Evolutionary conservation across 2,113 vertebrate species (phyloP).

Genomic region (chimpanzee (Pan troglodytes)): NHGRI_mPanTro3-v2.1_pri NC_072402.2:6507501-6508000

Average conservation of each 20-base stretch:
- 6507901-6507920: too few relatives aligned
- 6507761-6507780: not conserved
- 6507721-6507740: rapidly evolving
- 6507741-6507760: too few relatives aligned
- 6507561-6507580: rapidly evolving
- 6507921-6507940: not conserved
- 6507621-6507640: not conserved
- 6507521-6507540: rapidly evolving
- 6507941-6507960: not conserved
- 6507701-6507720: not conserved
- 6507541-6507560: rapidly evolving
- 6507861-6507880: not conserved
- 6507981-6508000: not conserved
- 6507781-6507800: not conserved
- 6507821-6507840: too few relatives aligned
- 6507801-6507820: too few relatives aligned
- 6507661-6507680: rapidly evolving
- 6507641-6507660: not conserved
- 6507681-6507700: rapidly evolving
- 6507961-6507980: not conserved
- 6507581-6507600: too few relatives aligned
- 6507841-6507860: too few relatives aligned
- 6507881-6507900: not conserved
- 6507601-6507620: rapidly evolving
- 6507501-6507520: rapidly evolving